phyloP scores from a whole-genome alignment of 2,113 vertebrate species.

The Hemibates koningsi region DNA sequence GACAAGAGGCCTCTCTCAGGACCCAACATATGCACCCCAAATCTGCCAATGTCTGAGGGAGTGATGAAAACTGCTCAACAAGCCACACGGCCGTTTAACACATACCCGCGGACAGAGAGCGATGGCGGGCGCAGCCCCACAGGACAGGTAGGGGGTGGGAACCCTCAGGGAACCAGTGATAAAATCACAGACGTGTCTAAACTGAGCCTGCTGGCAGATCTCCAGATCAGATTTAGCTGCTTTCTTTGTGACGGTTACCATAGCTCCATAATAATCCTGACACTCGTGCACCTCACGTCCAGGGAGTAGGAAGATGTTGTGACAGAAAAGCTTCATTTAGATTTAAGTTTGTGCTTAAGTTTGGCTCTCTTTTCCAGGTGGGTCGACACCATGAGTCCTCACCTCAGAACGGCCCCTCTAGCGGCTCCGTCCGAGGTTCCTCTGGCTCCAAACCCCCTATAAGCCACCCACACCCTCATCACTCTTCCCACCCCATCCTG shows the following conservation, averaged over 20 bases:
- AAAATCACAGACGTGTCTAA: neutral
- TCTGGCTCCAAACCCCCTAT: constrained; percentile 44
- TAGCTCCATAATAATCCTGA: neutral
- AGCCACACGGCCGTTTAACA: constrained; percentile 84
- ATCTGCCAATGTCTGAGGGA: constrained; percentile 68
- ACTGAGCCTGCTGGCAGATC: neutral
- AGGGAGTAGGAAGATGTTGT: neutral
- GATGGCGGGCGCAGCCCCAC: constrained; percentile 73
- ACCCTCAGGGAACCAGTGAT: neutral
- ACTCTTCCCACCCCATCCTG: constrained; percentile 67
- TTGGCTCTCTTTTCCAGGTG: constrained; percentile 17
- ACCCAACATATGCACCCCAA: constrained; percentile 81
- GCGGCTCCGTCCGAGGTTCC: constrained; percentile 3
- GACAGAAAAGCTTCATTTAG: neutral
- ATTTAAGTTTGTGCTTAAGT: neutral
- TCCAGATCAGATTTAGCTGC: neutral
- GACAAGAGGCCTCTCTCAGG: constrained; percentile 90
- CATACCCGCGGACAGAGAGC: constrained; percentile 85
- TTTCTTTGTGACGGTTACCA: fast-evolving
- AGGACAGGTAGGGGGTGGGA: constrained; percentile 71
- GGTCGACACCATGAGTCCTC: constrained; percentile 62
- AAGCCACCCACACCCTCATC: constrained; percentile 61
- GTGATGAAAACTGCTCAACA: constrained; percentile 76
- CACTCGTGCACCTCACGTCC: neutral
- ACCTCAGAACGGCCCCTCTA: constrained; percentile 75